These are phyloP conservation scores for Gortyna flavago DNA, from an alignment of 2,888 invertebrate genomes.

Conservation along the genomic window DNA sequence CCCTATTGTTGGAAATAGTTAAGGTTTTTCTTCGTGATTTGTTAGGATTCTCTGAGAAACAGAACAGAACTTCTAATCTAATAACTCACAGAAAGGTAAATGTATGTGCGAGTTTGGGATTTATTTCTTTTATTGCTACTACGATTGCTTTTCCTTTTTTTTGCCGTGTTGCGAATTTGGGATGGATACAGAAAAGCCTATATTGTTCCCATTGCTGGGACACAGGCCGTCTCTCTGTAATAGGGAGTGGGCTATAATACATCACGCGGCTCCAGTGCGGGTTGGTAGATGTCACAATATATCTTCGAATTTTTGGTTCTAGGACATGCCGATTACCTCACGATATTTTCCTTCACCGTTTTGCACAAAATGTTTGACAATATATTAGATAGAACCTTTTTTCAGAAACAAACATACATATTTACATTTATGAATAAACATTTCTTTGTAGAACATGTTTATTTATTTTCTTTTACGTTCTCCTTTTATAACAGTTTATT, in stretches of 20 bases:
- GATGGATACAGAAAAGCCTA: background rate
- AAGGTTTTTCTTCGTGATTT: slow-evolving; percentile 41
- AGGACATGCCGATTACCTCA: background rate
- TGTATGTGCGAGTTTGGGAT: slow-evolving; percentile 31
- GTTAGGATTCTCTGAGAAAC: slow-evolving; percentile 42
- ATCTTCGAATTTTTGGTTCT: background rate
- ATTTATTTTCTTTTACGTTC: slow-evolving; percentile 11
- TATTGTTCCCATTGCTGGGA: background rate
- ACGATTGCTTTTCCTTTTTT: slow-evolving; percentile 14
- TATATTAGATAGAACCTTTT: background rate
- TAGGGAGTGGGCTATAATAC: background rate
- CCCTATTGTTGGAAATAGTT: slow-evolving; percentile 38
- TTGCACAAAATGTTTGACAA: slow-evolving; percentile 12
- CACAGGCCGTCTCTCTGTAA: background rate
- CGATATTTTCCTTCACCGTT: background rate
- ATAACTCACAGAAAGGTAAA: slow-evolving; percentile 38
- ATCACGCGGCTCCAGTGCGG: background rate
- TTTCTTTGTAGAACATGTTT: slow-evolving; percentile 1
- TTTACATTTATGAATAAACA: background rate
- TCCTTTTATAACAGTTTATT: background rate
- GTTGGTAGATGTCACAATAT: background rate
- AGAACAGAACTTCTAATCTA: slow-evolving; percentile 32
- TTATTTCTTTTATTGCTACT: slow-evolving; percentile 42
- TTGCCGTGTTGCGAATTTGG: background rate
- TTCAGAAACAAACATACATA: too few relatives aligned